These are phyloP conservation scores for Strongylocentrotus purpuratus DNA, from an alignment of 35 echinoderm and acorn worm genomes.

Conservation along the genomic window DNA sequence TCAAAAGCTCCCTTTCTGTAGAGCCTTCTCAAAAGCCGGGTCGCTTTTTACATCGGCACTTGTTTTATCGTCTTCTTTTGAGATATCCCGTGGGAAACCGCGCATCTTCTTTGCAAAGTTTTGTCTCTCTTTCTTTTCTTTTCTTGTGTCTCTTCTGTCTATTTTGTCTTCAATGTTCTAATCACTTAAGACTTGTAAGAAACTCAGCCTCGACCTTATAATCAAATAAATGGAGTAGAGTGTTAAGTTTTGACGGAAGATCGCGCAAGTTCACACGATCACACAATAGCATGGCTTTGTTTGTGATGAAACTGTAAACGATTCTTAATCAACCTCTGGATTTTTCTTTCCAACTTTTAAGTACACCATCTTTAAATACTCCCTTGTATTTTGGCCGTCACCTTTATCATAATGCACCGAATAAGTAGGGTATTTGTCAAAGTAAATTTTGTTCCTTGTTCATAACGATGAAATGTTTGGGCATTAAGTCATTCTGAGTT, in stretches of 20 bases:
- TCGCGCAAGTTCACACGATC: constrained; percentile 28
- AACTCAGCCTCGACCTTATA: constrained; percentile 39
- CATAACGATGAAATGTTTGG: not conserved
- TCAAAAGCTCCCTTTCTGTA: not conserved
- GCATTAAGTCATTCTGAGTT: not conserved
- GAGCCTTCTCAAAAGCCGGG: not conserved
- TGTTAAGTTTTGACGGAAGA: constrained; percentile 1
- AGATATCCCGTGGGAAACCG: not conserved
- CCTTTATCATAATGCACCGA: not conserved
- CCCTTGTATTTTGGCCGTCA: not conserved
- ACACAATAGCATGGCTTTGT: not conserved
- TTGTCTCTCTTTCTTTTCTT: not conserved
- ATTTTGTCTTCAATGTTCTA: constrained; percentile 8
- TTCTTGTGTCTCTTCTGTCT: not conserved
- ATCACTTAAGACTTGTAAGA: constrained; percentile 41
- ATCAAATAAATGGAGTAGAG: not conserved
- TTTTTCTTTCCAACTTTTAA: not conserved
- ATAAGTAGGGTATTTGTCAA: not conserved
- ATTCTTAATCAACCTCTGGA: not conserved
- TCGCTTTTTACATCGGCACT: not conserved
- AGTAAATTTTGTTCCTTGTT: not conserved
- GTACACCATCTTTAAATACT: not conserved
- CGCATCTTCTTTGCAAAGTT: constrained; percentile 12
- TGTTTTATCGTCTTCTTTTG: not conserved
- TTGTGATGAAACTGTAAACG: not conserved